These are phyloP conservation scores for Stratiolaelaps scimitus DNA, from an alignment of 1,140 invertebrate genomes.

Conservation along the genomic window DNA sequence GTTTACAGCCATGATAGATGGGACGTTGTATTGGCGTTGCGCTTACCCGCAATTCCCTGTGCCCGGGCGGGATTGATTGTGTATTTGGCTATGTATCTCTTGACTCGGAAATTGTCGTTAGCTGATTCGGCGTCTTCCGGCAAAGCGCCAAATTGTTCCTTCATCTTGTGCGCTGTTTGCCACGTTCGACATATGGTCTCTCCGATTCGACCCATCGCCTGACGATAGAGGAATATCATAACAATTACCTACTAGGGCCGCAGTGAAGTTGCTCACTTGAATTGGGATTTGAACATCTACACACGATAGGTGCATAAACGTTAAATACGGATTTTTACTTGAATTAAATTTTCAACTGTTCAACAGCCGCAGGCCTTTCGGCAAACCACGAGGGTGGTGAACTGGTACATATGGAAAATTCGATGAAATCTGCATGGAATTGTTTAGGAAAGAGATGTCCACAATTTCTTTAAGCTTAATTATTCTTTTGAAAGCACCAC, in stretches of 20 bases:
- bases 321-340: too few relatives aligned
- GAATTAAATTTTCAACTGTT: too few relatives aligned
- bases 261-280: too few relatives aligned
- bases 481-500: too few relatives aligned
- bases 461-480: too few relatives aligned
- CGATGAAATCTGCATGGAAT: too few relatives aligned
- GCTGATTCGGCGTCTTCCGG: conserved; percentile 37
- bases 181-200: conserved; percentile 41
- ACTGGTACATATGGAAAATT: too few relatives aligned
- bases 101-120: conserved; percentile 42
- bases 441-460: too few relatives aligned
- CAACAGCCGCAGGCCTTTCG: too few relatives aligned
- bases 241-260: not conserved
- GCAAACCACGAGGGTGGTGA: too few relatives aligned
- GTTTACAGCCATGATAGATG: not conserved
- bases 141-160: conserved; percentile 38
- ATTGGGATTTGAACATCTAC: too few relatives aligned
- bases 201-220: conserved; percentile 41
- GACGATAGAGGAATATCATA: conserved; percentile 30
- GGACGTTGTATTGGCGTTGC: conserved; percentile 38
- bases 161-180: conserved; percentile 44
- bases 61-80: conserved; percentile 43
- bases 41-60: conserved; percentile 40
- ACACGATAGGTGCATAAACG: too few relatives aligned
- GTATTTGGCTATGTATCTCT: conserved; percentile 42